A percentile compares a stretch with the other conserved stretches of the same genome.
Conservation (phyloP, 2,113 vertebrate genomes). For the Varanus komodoensis region DNA sequence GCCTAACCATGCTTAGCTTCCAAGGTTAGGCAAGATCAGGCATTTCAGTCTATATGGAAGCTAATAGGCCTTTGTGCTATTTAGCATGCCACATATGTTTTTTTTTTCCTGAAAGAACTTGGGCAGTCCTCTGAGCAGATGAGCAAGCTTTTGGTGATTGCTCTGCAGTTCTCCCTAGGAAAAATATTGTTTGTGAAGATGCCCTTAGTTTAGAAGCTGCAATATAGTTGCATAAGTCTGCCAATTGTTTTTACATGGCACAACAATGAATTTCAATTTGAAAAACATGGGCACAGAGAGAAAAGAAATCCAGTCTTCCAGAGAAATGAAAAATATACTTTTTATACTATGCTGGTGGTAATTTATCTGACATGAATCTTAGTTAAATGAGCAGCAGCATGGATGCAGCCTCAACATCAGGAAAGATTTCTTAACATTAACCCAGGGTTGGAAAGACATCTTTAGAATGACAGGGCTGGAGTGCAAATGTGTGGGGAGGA, state of each 20-base stretch:
- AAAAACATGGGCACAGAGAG: background rate
- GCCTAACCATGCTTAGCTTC: too few relatives aligned
- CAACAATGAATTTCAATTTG: background rate
- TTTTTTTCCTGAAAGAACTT: too few relatives aligned
- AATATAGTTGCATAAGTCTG: background rate
- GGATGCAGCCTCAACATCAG: background rate
- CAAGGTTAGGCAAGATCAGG: too few relatives aligned
- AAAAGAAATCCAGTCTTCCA: background rate
- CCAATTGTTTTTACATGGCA: background rate
- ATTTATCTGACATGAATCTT: background rate
- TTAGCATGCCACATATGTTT: too few relatives aligned
- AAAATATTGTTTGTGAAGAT: too few relatives aligned
- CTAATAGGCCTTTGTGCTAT: too few relatives aligned
- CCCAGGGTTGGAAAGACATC: background rate
- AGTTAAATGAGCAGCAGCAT: background rate
- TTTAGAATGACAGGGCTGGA: background rate
- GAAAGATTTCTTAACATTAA: background rate
- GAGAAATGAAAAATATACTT: background rate
- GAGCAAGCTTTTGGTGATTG: too few relatives aligned
- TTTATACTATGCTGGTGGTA: background rate
- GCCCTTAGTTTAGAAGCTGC: background rate
- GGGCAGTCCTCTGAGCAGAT: too few relatives aligned
- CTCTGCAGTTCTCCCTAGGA: too few relatives aligned
- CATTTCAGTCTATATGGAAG: too few relatives aligned
- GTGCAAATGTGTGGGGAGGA: too few relatives aligned